Evolutionary conservation across 2,888 invertebrate species (phyloP).

Genomic region (Tubulanus polymorphus): DNA sequence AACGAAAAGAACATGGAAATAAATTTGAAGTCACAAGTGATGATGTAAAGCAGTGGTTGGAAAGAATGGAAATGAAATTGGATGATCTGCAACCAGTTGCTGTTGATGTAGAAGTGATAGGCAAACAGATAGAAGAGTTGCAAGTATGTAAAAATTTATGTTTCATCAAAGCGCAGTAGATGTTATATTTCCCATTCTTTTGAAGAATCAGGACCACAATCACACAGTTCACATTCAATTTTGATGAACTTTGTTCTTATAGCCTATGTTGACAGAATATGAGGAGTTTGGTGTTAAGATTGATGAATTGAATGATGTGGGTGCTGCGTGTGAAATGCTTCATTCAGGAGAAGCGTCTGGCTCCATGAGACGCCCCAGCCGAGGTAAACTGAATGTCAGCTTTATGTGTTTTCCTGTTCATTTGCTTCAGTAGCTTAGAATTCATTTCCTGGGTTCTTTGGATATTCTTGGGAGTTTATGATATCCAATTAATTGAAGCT

Average conservation of each 20-base stretch:
- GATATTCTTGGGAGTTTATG: too few relatives aligned
- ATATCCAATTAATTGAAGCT: too few relatives aligned
- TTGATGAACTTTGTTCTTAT: slow-evolving; percentile 6
- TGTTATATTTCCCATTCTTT: background rate
- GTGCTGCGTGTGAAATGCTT: slow-evolving; percentile 78
- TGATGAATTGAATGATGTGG: slow-evolving; percentile 87
- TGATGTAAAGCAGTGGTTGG: slow-evolving; percentile 81
- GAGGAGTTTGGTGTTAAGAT: slow-evolving; percentile 79
- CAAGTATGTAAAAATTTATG: slow-evolving; percentile 39
- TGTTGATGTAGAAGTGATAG: slow-evolving; percentile 78
- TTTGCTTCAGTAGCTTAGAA: too few relatives aligned
- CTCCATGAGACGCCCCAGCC: too few relatives aligned
- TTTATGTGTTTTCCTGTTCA: too few relatives aligned
- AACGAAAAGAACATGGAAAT: slow-evolving; percentile 77
- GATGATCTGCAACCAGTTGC: slow-evolving; percentile 78
- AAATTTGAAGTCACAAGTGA: slow-evolving; percentile 81
- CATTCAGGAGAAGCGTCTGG: too few relatives aligned
- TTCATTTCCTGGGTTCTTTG: too few relatives aligned
- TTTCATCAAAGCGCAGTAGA: background rate
- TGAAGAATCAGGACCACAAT: background rate
- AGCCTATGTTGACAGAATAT: slow-evolving; percentile 82
- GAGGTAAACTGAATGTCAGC: too few relatives aligned
- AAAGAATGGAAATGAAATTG: slow-evolving; percentile 72
- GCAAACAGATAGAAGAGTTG: slow-evolving; percentile 66
- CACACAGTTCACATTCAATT: background rate